Percentiles rank a stretch among this genome's conserved stretches.
Conservation (phyloP, 2,113 vertebrate genomes). For the Neopipo cinnamomea region DNA sequence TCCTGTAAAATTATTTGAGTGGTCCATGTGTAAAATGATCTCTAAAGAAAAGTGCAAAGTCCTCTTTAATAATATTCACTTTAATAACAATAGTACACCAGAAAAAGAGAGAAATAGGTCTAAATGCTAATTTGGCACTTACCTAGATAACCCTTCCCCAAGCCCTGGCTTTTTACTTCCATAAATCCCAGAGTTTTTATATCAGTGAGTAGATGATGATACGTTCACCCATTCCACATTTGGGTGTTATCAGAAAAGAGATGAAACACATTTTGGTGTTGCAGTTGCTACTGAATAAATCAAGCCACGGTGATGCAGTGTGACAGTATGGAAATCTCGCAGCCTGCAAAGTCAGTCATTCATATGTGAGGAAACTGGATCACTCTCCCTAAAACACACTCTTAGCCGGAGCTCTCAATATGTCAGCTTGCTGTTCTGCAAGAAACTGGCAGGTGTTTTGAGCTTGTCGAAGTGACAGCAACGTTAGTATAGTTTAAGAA, state of each 20-base stretch:
- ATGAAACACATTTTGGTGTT: constrained; percentile 85
- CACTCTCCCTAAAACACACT: background rate
- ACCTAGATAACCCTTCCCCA: background rate
- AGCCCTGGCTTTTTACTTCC: background rate
- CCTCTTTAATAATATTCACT: background rate
- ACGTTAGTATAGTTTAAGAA: background rate
- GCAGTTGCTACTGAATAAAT: constrained; percentile 81
- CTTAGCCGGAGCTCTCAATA: constrained; percentile 20
- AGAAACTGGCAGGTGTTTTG: constrained; percentile 15
- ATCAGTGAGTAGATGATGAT: constrained; percentile 18
- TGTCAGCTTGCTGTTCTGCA: constrained; percentile 18
- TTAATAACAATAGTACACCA: background rate
- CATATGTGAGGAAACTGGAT: constrained; percentile 25
- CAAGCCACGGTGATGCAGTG: background rate
- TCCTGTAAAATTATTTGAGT: background rate
- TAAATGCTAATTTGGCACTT: constrained; percentile 21
- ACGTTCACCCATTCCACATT: constrained; percentile 28
- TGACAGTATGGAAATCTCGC: constrained; percentile 38
- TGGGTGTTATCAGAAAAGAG: constrained; percentile 53
- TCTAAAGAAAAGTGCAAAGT: background rate
- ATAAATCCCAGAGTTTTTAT: constrained; percentile 22
- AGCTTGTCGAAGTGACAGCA: background rate
- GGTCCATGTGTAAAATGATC: background rate
- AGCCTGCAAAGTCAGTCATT: background rate
- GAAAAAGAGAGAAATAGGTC: background rate